Conservation (phyloP, 2,888 invertebrate genomes). For the Noctua janthe region DNA sequence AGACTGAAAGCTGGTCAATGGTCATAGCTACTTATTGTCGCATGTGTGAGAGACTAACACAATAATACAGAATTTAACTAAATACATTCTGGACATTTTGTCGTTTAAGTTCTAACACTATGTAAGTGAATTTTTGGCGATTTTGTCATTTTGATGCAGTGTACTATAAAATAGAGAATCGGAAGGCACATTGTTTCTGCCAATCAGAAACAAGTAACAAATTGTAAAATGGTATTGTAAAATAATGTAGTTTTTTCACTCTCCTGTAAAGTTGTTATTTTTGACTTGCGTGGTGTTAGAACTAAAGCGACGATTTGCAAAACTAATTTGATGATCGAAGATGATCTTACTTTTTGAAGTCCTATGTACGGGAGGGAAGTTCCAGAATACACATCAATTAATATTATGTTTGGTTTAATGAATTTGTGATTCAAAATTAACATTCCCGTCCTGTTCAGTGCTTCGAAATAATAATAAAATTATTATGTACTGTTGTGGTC, state of each 20-base stretch:
- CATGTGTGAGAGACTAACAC: conserved; percentile 59
- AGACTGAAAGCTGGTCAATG: conserved; percentile 81
- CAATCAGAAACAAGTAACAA: not conserved
- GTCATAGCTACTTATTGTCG: conserved; percentile 63
- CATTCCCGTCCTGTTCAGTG: conserved; percentile 82
- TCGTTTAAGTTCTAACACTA: not conserved
- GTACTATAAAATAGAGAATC: not conserved
- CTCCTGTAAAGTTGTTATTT: not conserved
- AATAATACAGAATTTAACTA: conserved; percentile 19
- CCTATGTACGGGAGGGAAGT: not conserved
- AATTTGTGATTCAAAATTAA: conserved; percentile 81
- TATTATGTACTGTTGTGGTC: conserved; percentile 78
- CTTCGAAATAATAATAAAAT: conserved; percentile 74
- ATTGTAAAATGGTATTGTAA: not conserved
- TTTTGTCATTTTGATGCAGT: not conserved
- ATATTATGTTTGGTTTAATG: conserved; percentile 48
- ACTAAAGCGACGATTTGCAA: not conserved
- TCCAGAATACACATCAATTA: conserved; percentile 31
- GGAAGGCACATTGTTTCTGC: not conserved
- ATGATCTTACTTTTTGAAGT: not conserved
- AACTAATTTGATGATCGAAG: conserved; percentile 14
- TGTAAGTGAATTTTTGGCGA: not conserved
- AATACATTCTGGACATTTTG: conserved; percentile 32
- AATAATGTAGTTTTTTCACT: not conserved
- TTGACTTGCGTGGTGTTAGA: not conserved